Percentiles rank a stretch among this genome's conserved stretches.
phyloP scores from a whole-genome alignment of 2,888 invertebrate genomes.

The Exephanes ischioxanthus region DNA sequence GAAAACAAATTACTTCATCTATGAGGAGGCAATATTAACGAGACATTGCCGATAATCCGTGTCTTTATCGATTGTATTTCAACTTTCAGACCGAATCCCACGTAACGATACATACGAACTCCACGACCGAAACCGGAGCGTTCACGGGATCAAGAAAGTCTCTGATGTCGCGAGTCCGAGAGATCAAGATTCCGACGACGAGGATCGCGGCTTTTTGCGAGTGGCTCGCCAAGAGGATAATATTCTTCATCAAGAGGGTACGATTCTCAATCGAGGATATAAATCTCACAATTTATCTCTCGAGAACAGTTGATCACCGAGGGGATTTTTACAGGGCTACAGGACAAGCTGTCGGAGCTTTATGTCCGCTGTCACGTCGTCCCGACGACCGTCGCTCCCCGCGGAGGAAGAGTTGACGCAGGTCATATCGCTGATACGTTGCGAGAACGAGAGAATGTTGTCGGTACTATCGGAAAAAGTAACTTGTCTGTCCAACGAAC shows the following conservation, averaged over 20 bases:
- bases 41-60: constrained; percentile 1
- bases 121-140: constrained; percentile 10
- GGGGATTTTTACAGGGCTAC: constrained; percentile 70
- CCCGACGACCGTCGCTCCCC: not conserved
- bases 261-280: not conserved
- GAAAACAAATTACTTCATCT: too few relatives aligned
- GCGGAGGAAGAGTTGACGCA: constrained; percentile 61
- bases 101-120: constrained; percentile 36
- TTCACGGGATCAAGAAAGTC: constrained; percentile 20
- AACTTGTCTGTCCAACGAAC: constrained; percentile 70
- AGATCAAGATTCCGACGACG: not conserved
- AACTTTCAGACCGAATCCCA: constrained; percentile 60
- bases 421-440: constrained; percentile 66
- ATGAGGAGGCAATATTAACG: not conserved
- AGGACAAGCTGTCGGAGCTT: constrained; percentile 49
- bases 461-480: constrained; percentile 72
- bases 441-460: constrained; percentile 72
- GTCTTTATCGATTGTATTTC: constrained; percentile 15
- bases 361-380: constrained; percentile 36
- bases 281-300: constrained; percentile 1
- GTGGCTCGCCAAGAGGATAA: constrained; percentile 74
- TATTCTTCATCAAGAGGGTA: constrained; percentile 71
- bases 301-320: not conserved
- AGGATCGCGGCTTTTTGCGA: constrained; percentile 70
- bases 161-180: constrained; percentile 36